Conservation (phyloP, 1,140 invertebrate genomes). For the Zaprionus camerounensis region DNA sequence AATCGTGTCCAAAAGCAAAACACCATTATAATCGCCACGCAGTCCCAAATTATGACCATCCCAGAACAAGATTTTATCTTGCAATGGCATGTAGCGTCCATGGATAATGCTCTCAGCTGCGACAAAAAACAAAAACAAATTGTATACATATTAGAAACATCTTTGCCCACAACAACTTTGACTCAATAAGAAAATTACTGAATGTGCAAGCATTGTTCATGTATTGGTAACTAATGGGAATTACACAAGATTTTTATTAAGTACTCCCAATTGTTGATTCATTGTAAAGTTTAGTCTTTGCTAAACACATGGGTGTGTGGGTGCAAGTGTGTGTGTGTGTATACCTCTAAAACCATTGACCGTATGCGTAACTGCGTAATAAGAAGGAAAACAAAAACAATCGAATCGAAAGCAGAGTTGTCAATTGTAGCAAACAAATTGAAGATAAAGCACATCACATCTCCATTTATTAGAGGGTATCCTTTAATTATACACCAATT, state of each 20-base stretch:
- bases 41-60: conserved; percentile 92
- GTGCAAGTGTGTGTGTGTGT: neutral
- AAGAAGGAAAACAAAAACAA: conserved; percentile 42
- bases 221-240: neutral
- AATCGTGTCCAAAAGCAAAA: conserved; percentile 93
- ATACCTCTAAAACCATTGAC: conserved; percentile 11
- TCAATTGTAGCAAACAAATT: neutral
- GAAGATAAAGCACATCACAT: neutral
- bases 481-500: conserved; percentile 23
- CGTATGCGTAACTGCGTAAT: conserved; percentile 63
- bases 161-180: neutral
- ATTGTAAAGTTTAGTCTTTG: neutral
- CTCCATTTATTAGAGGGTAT: conserved; percentile 13
- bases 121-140: neutral
- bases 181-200: no score
- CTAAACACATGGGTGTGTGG: neutral
- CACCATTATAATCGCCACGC: conserved; percentile 95
- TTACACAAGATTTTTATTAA: neutral
- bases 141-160: neutral
- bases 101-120: conserved; percentile 73
- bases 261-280: neutral
- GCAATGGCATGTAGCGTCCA: conserved; percentile 90
- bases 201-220: neutral
- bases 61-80: conserved; percentile 93
- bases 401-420: conserved; percentile 1